These are phyloP conservation scores for Apotomis capreana DNA, from an alignment of 2,888 invertebrate species.

Conservation along the genomic window DNA sequence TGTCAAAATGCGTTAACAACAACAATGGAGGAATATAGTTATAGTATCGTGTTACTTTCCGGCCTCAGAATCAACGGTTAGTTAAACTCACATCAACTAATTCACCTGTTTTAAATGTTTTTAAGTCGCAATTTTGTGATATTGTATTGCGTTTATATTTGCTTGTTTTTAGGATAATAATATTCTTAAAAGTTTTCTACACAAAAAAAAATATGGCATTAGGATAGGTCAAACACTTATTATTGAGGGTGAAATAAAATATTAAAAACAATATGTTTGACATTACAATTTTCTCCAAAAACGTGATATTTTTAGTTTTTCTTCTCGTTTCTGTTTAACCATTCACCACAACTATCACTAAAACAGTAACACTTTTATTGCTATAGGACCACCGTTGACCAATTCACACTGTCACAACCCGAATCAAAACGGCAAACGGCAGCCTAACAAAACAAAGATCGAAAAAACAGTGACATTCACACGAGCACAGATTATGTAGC, in stretches of 20 bases:
- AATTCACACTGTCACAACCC: constrained; percentile 43
- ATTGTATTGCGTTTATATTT: not conserved
- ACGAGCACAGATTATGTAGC: constrained; percentile 69
- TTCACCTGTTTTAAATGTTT: constrained; percentile 25
- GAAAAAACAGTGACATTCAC: constrained; percentile 56
- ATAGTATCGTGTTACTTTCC: constrained; percentile 40
- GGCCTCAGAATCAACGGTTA: constrained; percentile 23
- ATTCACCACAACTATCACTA: not conserved
- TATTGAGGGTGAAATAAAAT: too few species aligned
- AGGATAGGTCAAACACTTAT: too few species aligned
- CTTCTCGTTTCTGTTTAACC: not conserved
- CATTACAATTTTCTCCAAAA: too few species aligned
- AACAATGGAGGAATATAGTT: constrained; percentile 35
- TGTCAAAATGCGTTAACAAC: constrained; percentile 35
- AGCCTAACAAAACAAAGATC: constrained; percentile 50
- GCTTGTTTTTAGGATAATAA: not conserved
- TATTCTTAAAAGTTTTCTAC: not conserved
- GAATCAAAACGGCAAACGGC: constrained; percentile 48
- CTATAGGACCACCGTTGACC: not conserved
- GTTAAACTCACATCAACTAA: constrained; percentile 30
- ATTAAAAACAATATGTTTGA: too few species aligned
- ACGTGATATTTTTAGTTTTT: not conserved
- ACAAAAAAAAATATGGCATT: too few species aligned
- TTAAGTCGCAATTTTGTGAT: not conserved
- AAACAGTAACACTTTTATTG: not conserved